These are phyloP conservation scores for Grammomys surdaster DNA, from an alignment of 2,113 vertebrate genomes.

Conservation along the genomic window DNA sequence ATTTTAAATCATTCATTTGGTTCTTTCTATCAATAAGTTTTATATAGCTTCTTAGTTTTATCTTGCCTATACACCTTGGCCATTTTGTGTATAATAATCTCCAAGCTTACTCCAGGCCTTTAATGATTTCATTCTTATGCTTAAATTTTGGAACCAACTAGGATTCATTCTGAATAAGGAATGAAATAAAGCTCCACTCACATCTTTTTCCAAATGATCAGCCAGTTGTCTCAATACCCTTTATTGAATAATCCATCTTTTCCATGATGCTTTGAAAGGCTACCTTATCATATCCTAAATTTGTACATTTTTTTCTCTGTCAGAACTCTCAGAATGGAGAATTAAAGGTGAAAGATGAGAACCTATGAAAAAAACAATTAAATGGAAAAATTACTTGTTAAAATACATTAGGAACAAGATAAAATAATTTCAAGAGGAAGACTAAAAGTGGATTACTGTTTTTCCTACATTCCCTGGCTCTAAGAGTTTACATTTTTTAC, in stretches of 20 bases:
- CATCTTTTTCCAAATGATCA: slow-evolving; percentile 67
- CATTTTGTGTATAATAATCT: neutral
- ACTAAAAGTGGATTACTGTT: neutral
- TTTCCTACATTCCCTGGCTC: neutral
- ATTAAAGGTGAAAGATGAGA: slow-evolving; percentile 44
- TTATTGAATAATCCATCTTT: slow-evolving; percentile 78
- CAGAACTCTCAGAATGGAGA: slow-evolving; percentile 39
- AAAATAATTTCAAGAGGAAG: slow-evolving; percentile 30
- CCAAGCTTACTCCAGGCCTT: slow-evolving; percentile 17
- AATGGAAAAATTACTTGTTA: neutral
- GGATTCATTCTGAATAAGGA: slow-evolving; percentile 69
- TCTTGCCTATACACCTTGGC: neutral
- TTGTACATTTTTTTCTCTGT: slow-evolving; percentile 21
- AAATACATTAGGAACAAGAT: neutral
- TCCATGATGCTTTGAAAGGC: slow-evolving; percentile 65
- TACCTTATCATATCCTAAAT: slow-evolving; percentile 67
- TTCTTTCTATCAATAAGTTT: neutral
- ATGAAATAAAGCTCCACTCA: slow-evolving; percentile 55
- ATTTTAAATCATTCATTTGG: slow-evolving; percentile 23
- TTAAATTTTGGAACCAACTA: slow-evolving; percentile 70
- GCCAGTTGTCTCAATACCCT: slow-evolving; percentile 61
- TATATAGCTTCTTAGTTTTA: neutral
- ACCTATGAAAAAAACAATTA: neutral
- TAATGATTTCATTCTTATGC: slow-evolving; percentile 59
- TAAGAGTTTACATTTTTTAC: slow-evolving; percentile 3